A percentile compares a stretch with the other conserved stretches of the same genome.
These are phyloP conservation scores for Ophion ellenae DNA, from an alignment of 2,888 invertebrate genomes.

Conservation along the genomic window DNA sequence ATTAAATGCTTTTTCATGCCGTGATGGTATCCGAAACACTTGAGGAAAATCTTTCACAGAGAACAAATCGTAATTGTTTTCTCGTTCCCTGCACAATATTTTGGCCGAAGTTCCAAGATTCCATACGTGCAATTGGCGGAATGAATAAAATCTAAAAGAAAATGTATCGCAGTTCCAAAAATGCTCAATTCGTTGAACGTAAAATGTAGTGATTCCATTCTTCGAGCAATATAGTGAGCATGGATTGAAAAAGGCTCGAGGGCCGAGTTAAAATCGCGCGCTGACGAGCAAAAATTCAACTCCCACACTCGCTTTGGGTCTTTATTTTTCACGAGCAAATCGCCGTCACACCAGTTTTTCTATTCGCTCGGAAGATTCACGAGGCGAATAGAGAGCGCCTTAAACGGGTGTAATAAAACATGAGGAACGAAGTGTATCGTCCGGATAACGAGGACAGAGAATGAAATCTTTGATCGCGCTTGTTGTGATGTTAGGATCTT, in stretches of 20 bases:
- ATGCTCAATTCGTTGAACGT: background rate
- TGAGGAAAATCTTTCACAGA: background rate
- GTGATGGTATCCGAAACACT: background rate
- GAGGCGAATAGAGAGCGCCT: constrained; percentile 18
- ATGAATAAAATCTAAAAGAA: background rate
- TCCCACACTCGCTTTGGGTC: background rate
- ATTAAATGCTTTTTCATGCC: background rate
- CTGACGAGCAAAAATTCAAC: background rate
- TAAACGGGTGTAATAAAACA: constrained; percentile 24
- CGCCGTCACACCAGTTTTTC: constrained; percentile 16
- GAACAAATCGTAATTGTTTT: background rate
- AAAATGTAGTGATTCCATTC: background rate
- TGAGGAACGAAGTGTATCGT: background rate
- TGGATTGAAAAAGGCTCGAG: background rate
- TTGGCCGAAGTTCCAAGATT: background rate
- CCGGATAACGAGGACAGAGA: background rate
- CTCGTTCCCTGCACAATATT: background rate
- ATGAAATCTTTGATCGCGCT: constrained; percentile 20
- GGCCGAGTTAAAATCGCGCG: background rate
- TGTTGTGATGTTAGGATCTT: constrained; percentile 11
- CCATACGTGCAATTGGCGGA: background rate
- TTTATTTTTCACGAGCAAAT: constrained; percentile 17
- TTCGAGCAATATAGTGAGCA: background rate
- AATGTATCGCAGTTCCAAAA: background rate
- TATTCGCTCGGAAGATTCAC: constrained; percentile 15